Conservation (phyloP, 1,140 invertebrate genomes). For the Aphidius ervi region DNA sequence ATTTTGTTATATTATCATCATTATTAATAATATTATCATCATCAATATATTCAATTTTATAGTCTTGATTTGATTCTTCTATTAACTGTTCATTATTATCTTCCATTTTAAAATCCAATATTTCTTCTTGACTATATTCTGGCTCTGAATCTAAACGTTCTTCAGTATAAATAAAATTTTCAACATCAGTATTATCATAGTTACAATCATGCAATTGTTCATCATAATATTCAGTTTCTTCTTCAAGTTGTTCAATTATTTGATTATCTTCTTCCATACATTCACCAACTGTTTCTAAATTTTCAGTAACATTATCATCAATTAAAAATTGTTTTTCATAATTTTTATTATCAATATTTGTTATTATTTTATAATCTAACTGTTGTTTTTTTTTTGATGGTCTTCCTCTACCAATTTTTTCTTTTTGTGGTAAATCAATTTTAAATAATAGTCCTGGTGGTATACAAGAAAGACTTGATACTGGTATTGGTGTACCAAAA, state of each 20-base stretch:
- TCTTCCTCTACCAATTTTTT: conserved; percentile 22
- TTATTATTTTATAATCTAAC: background rate
- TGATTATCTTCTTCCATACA: too few species aligned
- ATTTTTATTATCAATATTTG: conserved; percentile 17
- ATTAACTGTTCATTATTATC: conserved; percentile 9
- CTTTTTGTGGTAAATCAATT: conserved; percentile 46
- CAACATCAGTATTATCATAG: too few species aligned
- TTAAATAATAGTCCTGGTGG: conserved; percentile 51
- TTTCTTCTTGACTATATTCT: too few species aligned
- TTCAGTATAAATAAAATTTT: too few species aligned
- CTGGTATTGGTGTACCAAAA: conserved; percentile 47
- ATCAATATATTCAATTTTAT: conserved; percentile 16
- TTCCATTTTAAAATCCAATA: too few species aligned
- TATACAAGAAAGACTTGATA: conserved; percentile 48
- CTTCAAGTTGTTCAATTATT: too few species aligned
- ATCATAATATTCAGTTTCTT: too few species aligned
- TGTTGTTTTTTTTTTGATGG: conserved; percentile 24
- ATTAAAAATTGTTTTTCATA: conserved; percentile 9
- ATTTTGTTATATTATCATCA: background rate
- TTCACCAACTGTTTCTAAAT: too few species aligned
- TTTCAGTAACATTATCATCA: too few species aligned
- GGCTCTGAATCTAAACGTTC: too few species aligned
- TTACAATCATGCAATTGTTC: too few species aligned
- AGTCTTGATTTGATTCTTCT: conserved; percentile 23
- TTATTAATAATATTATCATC: background rate